Conservation (phyloP, 2,113 vertebrate genomes). For the Psilopsiagon aymara region DNA sequence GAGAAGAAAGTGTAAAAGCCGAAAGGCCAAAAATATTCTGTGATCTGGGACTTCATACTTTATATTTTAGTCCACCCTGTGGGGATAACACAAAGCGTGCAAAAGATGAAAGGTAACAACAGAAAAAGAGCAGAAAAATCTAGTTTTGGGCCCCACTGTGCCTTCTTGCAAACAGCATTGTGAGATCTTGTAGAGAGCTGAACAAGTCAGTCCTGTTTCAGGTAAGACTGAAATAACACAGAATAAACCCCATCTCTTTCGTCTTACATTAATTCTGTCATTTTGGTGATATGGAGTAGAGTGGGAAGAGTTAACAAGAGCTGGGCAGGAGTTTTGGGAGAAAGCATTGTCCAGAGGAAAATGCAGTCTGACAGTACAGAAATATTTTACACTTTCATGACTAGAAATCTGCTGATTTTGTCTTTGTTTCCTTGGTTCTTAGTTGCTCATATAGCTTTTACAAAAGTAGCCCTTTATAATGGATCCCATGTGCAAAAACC, state of each 20-base stretch:
- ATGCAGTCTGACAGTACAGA: neutral
- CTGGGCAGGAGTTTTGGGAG: neutral
- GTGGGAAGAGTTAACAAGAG: neutral
- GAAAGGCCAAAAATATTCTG: neutral
- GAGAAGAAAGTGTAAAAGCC: neutral
- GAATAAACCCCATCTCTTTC: neutral
- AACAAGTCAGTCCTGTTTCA: neutral
- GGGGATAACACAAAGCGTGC: neutral
- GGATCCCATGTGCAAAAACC: neutral
- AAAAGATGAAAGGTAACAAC: neutral
- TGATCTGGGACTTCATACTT: neutral
- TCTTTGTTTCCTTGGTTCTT: neutral
- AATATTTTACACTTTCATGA: neutral
- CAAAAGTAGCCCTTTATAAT: neutral
- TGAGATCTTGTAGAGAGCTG: neutral
- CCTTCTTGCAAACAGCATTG: accelerated
- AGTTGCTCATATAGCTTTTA: neutral
- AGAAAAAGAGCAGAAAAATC: neutral
- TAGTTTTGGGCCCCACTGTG: neutral
- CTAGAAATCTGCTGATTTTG: neutral
- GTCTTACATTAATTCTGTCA: neutral
- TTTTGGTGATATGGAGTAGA: neutral
- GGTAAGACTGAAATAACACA: neutral
- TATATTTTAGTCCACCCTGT: neutral
- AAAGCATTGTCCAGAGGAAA: neutral